Evolutionary conservation across 53 echinoderm and acorn worm genomes (phyloP).

Genomic region (Temnopleurus reevesii): DNA sequence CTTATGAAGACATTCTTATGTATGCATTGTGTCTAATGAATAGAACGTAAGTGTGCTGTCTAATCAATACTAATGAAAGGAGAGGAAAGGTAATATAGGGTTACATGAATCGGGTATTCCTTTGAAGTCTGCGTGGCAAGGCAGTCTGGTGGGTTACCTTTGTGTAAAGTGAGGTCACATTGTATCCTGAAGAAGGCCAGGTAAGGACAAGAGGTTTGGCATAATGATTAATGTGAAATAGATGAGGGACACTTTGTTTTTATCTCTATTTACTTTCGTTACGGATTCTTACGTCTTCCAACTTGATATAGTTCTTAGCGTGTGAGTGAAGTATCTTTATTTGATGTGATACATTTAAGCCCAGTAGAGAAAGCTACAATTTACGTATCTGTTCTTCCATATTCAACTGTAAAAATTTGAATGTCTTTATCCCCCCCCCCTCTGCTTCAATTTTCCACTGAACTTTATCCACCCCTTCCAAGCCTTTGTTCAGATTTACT

Average conservation of each 20-base stretch:
- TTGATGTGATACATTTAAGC: no score
- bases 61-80: conserved; percentile 28
- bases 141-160: neutral
- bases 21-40: neutral
- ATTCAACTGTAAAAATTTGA: no score
- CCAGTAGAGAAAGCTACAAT: no score
- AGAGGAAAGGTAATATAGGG: neutral
- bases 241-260: neutral
- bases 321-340: no score
- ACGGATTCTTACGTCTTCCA: neutral
- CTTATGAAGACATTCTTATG: no score
- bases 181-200: neutral
- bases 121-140: neutral
- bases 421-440: no score
- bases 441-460: no score
- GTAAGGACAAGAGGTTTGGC: conserved; percentile 5
- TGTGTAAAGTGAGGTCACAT: neutral
- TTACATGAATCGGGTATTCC: conserved; percentile 10
- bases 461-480: no score
- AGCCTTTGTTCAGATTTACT: no score
- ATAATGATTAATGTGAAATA: neutral
- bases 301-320: no score
- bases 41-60: neutral
- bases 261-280: neutral
- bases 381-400: no score